These are phyloP conservation scores for Sisyra nigra DNA, from an alignment of 2,888 invertebrate species.

Conservation along the genomic window DNA sequence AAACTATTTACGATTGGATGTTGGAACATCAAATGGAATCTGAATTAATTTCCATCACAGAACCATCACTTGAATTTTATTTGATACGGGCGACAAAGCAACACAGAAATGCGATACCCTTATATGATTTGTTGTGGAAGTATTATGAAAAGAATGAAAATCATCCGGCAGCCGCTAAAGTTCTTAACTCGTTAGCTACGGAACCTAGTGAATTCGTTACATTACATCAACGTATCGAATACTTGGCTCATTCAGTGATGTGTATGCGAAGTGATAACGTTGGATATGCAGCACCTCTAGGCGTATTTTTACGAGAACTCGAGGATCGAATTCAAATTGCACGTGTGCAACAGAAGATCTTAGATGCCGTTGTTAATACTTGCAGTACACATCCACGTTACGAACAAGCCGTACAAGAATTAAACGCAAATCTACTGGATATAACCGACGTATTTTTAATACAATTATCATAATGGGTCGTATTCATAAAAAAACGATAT, in stretches of 20 bases:
- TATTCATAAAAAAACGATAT: no score
- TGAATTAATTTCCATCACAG: constrained; percentile 49
- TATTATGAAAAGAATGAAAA: constrained; percentile 87
- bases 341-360: constrained; percentile 57
- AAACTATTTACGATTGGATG: constrained; percentile 88
- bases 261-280: constrained; percentile 81
- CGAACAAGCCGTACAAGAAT: constrained; percentile 43
- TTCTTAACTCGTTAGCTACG: constrained; percentile 75
- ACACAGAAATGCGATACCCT: constrained; percentile 38
- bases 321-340: constrained; percentile 91
- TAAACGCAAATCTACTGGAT: constrained; percentile 71
- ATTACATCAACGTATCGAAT: constrained; percentile 69
- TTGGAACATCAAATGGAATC: constrained; percentile 55
- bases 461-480: no score
- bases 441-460: constrained; percentile 55
- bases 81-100: constrained; percentile 41
- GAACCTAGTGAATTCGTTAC: constrained; percentile 54
- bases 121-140: constrained; percentile 84
- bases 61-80: constrained; percentile 62
- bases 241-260: constrained; percentile 85
- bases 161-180: constrained; percentile 82
- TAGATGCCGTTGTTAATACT: constrained; percentile 44
- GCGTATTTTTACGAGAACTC: constrained; percentile 69
- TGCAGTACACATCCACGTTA: constrained; percentile 22
- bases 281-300: constrained; percentile 53